Conservation (phyloP, 2,888 invertebrate genomes). For the Tenthredo notha region DNA sequence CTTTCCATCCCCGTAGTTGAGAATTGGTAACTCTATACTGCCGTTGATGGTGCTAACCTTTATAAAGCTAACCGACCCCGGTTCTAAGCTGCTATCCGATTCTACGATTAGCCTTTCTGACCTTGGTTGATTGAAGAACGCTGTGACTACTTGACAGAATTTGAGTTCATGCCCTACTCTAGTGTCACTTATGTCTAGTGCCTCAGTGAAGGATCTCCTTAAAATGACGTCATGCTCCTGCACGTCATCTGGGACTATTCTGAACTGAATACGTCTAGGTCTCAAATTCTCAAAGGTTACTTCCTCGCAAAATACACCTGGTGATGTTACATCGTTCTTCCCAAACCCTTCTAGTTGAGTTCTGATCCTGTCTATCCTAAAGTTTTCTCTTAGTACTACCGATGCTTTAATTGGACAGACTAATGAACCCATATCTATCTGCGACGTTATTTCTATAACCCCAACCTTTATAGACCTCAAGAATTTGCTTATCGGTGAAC, state of each 20-base stretch:
- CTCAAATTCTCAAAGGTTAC: not conserved
- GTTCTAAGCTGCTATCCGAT: not conserved
- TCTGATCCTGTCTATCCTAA: not conserved
- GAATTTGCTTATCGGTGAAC: not conserved
- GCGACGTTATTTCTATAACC: not conserved
- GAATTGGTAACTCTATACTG: not conserved
- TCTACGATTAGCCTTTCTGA: not conserved
- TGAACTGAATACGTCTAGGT: constrained; percentile 54
- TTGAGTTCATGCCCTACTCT: constrained; percentile 32
- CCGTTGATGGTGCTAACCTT: not conserved
- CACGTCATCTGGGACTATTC: constrained; percentile 62
- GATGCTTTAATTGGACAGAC: constrained; percentile 59
- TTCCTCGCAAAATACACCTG: not conserved
- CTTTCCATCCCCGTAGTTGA: not conserved
- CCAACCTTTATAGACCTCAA: not conserved
- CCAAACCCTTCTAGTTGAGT: not conserved
- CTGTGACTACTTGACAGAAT: constrained; percentile 53
- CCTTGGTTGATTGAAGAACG: not conserved
- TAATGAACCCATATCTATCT: constrained; percentile 57
- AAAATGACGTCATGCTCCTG: constrained; percentile 61
- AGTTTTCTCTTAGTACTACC: not conserved
- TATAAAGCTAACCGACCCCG: constrained; percentile 52
- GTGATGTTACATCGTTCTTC: not conserved
- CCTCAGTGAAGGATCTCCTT: constrained; percentile 61
- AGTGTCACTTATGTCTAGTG: constrained; percentile 57